Base-by-base conservation (phyloP, 2,113 vertebrate species). In the Pluvianellus socialis region DNA sequence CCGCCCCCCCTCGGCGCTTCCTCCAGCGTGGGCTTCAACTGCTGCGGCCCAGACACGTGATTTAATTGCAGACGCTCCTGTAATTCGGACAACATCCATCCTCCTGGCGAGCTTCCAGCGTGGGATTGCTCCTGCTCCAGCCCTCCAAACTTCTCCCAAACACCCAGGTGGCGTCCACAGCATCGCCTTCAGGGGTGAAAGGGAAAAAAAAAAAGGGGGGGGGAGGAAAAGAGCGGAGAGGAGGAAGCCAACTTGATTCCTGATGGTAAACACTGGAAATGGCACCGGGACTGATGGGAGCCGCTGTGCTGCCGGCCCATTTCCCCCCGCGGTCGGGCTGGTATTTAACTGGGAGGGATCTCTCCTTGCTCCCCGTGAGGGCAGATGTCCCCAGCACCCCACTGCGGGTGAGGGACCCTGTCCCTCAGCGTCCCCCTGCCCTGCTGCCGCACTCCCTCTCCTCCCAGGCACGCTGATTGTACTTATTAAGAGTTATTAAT, bases 401-500 rank as follows among this genome's bases (percentile, higher is more conserved):
- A 4, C 23, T 23, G 62, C 0, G 0, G 52, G 28, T 0, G 0
- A 89, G 74, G 68, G 68, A 81, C 95, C 85, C 74, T 62, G 14
- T 70, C 87, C 79, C 27, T 16, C 1, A 1, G 71, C 2, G 3
- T 79, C 70, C 65, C 68, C 67, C 72, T 4, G 0, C 67, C 79
- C 76, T 2, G 2, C 86, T 44, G 42, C 77, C 24, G 2, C 5
- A 4, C 92, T 96, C 81, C 63, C 79, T 95, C 94, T 95, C 66
- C 95, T 96, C 91, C 70, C 82, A 91, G 96, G 95, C 92, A 89
- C 38, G 53, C 92, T 96, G 95, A 96, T 96, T 96, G 96, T 97
- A 96, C 96, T 98, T 97, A 97, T 98, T 98, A 97, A 95, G 96
- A 97, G 96, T 96, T 97, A 97, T 97, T 97, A 97, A 97, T 97